Evolutionary conservation across 1,140 invertebrate genomes (phyloP).

Genomic region (Tetraneura akinire): DNA sequence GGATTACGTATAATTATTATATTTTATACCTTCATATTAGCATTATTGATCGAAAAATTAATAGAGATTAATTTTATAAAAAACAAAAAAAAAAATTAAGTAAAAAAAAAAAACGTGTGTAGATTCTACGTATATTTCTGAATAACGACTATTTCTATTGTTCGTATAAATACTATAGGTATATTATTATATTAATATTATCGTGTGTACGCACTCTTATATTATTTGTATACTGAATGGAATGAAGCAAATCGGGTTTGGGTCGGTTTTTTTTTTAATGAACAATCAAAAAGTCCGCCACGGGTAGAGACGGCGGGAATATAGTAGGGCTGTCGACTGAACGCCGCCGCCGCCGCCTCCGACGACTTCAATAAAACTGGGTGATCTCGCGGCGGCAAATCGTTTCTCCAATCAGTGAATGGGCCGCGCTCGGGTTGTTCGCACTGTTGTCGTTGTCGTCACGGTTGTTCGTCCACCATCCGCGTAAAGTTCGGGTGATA

Average conservation of each 20-base stretch:
- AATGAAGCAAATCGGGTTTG: constrained; percentile 8
- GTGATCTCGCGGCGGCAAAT: constrained; percentile 14
- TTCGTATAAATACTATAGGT: too few species aligned
- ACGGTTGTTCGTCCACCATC: too few species aligned
- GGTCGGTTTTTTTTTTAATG: constrained; percentile 17
- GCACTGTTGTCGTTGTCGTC: neutral
- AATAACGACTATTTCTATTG: too few species aligned
- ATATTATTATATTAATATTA: too few species aligned
- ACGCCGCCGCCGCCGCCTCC: neutral
- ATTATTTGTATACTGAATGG: constrained; percentile 4
- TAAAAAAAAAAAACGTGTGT: too few species aligned
- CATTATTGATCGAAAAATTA: too few species aligned
- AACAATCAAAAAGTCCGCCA: neutral
- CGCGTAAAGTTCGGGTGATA: neutral
- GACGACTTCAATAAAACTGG: constrained; percentile 33
- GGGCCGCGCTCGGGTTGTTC: constrained; percentile 21
- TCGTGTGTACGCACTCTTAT: neutral
- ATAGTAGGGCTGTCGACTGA: constrained; percentile 7
- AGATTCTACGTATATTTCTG: too few species aligned
- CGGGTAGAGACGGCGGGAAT: constrained; percentile 6
- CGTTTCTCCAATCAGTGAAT: constrained; percentile 41
- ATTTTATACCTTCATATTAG: too few species aligned
- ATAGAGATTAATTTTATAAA: too few species aligned
- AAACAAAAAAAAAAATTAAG: too few species aligned
- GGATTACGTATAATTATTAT: too few species aligned